Percentiles rank a stretch among this genome's conserved stretches.
Conservation (phyloP, 1,140 invertebrate genomes). For the Calephelis nemesis region DNA sequence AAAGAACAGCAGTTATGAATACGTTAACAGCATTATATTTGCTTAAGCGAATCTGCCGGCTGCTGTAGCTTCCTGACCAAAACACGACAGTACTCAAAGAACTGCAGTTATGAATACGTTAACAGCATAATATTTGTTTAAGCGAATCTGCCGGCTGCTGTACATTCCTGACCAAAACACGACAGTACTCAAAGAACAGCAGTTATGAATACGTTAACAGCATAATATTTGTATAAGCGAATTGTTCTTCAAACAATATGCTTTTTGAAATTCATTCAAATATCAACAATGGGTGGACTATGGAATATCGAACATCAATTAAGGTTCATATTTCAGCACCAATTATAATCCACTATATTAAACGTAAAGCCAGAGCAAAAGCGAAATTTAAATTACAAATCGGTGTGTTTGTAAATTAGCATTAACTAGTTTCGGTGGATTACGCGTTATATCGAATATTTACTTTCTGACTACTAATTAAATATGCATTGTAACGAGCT, state of each 20-base stretch:
- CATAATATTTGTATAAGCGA: neutral
- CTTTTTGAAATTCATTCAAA: slow-evolving; percentile 1
- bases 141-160: neutral
- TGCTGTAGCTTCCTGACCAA: too few species aligned
- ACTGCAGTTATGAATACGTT: too few species aligned
- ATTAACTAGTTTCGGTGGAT: slow-evolving; percentile 22
- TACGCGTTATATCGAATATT: slow-evolving; percentile 24
- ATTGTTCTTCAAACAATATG: neutral
- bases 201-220: too few species aligned
- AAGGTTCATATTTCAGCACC: neutral
- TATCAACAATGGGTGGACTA: neutral
- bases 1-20: too few species aligned
- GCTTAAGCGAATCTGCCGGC: neutral
- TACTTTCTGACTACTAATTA: slow-evolving; percentile 15
- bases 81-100: too few species aligned
- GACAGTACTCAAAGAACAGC: too few species aligned
- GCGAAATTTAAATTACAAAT: slow-evolving; percentile 21
- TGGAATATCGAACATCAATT: neutral
- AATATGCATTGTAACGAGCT: slow-evolving; percentile 9
- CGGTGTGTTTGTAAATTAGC: slow-evolving; percentile 24
- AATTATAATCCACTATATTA: slow-evolving; percentile 14
- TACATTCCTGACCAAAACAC: too few species aligned
- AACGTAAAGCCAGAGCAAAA: slow-evolving; percentile 15
- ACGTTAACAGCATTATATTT: too few species aligned
- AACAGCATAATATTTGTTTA: neutral